Percentiles rank a stretch among this genome's conserved stretches.
phyloP scores from a whole-genome alignment of 2,797 vertebrate genomes.

The Siniperca undulata region DNA sequence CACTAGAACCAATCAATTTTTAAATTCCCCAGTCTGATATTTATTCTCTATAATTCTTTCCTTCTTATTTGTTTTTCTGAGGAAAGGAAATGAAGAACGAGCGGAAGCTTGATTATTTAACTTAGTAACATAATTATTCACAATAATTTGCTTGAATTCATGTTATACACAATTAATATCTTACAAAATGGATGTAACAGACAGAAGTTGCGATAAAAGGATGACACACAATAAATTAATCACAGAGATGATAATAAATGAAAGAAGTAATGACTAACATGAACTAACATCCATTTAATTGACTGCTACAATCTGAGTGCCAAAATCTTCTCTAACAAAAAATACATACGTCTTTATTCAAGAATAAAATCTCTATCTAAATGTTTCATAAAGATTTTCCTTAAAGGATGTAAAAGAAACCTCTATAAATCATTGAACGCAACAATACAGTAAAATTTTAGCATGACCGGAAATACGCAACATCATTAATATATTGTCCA shows the following conservation, averaged over 20 bases:
- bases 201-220: constrained; percentile 17
- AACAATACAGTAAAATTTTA: constrained; percentile 33
- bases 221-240: constrained; percentile 28
- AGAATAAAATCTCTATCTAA: constrained; percentile 34
- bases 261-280: constrained; percentile 33
- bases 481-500: constrained; percentile 50
- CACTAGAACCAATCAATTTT: constrained; percentile 95
- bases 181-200: background rate
- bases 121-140: constrained; percentile 15
- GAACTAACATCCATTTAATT: constrained; percentile 33
- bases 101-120: constrained; percentile 52
- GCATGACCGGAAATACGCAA: constrained; percentile 43
- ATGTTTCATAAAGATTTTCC: constrained; percentile 20
- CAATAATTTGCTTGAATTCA: constrained; percentile 8
- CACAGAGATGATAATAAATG: constrained; percentile 22
- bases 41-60: constrained; percentile 81
- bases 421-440: constrained; percentile 34
- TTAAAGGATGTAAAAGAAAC: constrained; percentile 13
- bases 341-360: background rate
- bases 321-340: constrained; percentile 20
- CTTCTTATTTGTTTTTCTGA: constrained; percentile 62
- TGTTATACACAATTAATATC: background rate
- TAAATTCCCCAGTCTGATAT: constrained; percentile 91
- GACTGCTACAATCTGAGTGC: constrained; percentile 1
- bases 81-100: constrained; percentile 60